Conservation (phyloP, 2,113 vertebrate species). For the Oenanthe oenanthe region DNA sequence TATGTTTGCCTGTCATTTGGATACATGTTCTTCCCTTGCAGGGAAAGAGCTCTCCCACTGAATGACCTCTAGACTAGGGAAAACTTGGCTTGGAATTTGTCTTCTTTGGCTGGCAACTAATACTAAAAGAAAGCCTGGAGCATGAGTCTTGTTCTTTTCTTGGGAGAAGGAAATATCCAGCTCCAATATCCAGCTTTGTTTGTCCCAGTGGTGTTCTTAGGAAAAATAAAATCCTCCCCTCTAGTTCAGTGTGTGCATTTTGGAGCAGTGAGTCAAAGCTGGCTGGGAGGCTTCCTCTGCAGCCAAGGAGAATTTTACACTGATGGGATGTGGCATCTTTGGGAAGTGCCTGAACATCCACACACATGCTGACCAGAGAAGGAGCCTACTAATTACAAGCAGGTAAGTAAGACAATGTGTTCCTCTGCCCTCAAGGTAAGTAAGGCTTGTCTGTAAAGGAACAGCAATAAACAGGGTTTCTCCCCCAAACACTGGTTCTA, state of each 20-base stretch:
- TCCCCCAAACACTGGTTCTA: neutral
- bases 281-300: neutral
- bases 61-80: neutral
- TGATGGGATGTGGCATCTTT: neutral
- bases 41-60: neutral
- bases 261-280: neutral
- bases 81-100: neutral
- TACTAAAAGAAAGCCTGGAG: neutral
- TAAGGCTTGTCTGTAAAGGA: neutral
- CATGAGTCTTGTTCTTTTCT: neutral
- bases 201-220: neutral
- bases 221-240: neutral
- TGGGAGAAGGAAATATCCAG: neutral
- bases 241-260: neutral
- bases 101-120: neutral
- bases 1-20: constrained; percentile 11
- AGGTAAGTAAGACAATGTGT: neutral
- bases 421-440: neutral
- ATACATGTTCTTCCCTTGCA: neutral
- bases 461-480: rapidly evolving
- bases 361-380: neutral
- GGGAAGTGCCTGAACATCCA: neutral
- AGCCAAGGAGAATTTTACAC: neutral
- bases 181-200: neutral
- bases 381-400: neutral